Evolutionary conservation across 2,888 invertebrate species (phyloP).

Genomic region (Nycteola revayana): DNA sequence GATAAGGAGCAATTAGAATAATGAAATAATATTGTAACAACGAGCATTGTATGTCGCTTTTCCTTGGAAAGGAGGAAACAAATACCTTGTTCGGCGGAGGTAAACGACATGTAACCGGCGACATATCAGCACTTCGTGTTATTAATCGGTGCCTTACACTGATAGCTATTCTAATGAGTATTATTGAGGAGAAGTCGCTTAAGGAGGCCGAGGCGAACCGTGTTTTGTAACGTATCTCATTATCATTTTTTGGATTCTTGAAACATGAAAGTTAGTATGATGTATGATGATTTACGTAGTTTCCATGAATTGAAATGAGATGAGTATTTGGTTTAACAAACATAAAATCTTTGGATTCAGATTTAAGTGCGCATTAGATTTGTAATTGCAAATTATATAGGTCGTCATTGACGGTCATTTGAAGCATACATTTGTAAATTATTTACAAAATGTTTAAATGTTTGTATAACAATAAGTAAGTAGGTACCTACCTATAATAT

Average conservation of each 20-base stretch:
- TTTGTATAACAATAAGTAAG: conserved; percentile 6
- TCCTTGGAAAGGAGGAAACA: conserved; percentile 56
- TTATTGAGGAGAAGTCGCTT: conserved; percentile 53
- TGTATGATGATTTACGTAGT: conserved; percentile 14
- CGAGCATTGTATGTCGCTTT: conserved; percentile 45
- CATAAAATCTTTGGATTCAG: conserved; percentile 26
- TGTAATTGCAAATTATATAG: conserved; percentile 29
- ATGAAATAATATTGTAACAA: conserved; percentile 44
- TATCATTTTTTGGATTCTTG: conserved; percentile 39
- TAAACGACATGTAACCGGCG: conserved; percentile 77
- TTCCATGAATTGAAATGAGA: conserved; percentile 24
- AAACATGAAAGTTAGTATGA: conserved; percentile 37
- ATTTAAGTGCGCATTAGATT: conserved; percentile 20
- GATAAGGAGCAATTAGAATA: conserved; percentile 67
- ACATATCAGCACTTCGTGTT: conserved; percentile 64
- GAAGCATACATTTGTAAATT: too few relatives aligned
- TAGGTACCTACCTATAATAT: too few relatives aligned
- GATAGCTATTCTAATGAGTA: conserved; percentile 81
- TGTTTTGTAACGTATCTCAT: conserved; percentile 45
- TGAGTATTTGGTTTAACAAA: conserved; percentile 7
- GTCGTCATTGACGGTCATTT: conserved; percentile 26
- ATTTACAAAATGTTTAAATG: too few relatives aligned
- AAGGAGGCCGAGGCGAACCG: conserved; percentile 75
- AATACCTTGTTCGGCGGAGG: conserved; percentile 55
- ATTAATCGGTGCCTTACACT: conserved; percentile 75